phyloP scores from a whole-genome alignment of 1,140 invertebrate species.

The Drosophila arizonae region DNA sequence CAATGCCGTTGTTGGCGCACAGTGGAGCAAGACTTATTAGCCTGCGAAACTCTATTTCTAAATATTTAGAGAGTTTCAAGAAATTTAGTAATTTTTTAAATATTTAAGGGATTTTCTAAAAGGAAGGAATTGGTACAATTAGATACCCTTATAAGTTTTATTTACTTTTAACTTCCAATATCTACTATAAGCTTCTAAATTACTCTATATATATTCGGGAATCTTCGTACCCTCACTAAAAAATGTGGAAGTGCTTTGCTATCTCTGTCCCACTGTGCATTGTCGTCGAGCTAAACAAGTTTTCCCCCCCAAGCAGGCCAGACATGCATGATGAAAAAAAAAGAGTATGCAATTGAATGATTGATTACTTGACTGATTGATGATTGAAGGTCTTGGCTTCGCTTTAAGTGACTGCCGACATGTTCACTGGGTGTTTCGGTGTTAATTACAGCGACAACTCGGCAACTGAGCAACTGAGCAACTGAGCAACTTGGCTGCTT shows the following conservation, averaged over 20 bases:
- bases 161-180: no score
- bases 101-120: no score
- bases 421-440: constrained; percentile 64
- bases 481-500: background rate
- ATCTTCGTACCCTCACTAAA: no score
- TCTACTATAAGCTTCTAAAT: no score
- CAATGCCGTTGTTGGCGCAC: constrained; percentile 42
- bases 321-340: constrained; percentile 20
- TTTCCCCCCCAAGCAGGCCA: constrained; percentile 35
- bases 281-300: constrained; percentile 26
- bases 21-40: background rate
- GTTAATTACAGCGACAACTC: constrained; percentile 64
- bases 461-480: background rate
- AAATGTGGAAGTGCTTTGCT: no score
- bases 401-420: constrained; percentile 73
- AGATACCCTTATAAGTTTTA: no score
- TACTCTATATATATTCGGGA: no score
- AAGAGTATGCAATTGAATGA: constrained; percentile 58
- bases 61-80: no score
- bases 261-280: no score
- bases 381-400: constrained; percentile 63
- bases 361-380: constrained; percentile 71
- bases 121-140: no score
- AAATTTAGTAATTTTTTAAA: no score
- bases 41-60: no score